These are phyloP conservation scores for Chiroxiphia lanceolata DNA, from an alignment of 2,797 vertebrate species.

Conservation along the genomic window DNA sequence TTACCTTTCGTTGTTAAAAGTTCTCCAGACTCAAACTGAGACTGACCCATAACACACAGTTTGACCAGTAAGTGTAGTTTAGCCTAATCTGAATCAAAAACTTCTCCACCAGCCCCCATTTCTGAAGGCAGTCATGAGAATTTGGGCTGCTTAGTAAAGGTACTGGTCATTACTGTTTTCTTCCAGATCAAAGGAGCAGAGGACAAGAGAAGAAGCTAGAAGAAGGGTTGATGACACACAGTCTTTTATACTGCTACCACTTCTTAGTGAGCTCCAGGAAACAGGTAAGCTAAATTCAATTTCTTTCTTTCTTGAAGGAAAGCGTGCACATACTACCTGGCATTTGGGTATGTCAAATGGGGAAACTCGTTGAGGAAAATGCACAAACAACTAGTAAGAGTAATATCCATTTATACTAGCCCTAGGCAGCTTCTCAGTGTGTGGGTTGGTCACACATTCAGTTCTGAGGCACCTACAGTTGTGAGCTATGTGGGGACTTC, in stretches of 20 bases:
- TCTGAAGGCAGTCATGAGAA: not conserved
- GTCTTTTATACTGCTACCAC: not conserved
- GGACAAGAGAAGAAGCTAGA: not conserved
- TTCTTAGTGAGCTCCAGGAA: not conserved
- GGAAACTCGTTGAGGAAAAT: not conserved
- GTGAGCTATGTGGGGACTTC: not conserved
- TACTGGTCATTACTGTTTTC: not conserved
- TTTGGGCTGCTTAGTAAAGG: not conserved
- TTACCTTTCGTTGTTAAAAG: not conserved
- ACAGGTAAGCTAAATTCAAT: not conserved
- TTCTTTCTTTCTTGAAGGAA: not conserved
- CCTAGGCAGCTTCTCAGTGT: not conserved
- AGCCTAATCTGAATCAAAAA: not conserved
- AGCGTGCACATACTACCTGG: not conserved
- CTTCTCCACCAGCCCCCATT: not conserved
- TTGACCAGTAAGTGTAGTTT: not conserved
- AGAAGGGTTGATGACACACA: not conserved
- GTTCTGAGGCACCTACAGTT: not conserved
- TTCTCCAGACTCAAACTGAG: not conserved
- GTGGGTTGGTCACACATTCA: not conserved
- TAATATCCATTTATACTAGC: not conserved
- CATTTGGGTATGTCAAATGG: not conserved
- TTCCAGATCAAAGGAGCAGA: not conserved
- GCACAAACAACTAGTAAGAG: not conserved
- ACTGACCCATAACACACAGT: fast-evolving